Evolutionary conservation across 1,140 invertebrate species (phyloP), one percentile per base, ranked within the genome.

Genomic region (Battus philenor): DNA sequence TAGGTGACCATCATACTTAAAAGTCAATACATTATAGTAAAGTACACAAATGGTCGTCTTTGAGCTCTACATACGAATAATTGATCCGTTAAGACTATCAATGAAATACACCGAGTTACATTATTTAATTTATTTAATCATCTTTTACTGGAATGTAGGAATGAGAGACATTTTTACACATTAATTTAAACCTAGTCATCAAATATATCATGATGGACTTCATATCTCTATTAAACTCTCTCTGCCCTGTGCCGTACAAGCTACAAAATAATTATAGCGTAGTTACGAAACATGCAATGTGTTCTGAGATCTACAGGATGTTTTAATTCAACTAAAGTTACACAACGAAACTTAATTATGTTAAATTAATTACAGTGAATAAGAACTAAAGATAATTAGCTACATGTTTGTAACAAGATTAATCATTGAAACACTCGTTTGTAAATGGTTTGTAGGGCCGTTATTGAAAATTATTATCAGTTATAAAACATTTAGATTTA

Each of bases 61-160:
- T 26, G 47, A 47, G 38, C 9, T 49, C 59, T 78, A 78, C 75
- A 72, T 81, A 81, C 77, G 65, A 77, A 68, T 76, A 78, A 75
- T 81, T 81, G 70, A 66, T 73, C 69, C 67, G 47, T 66, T 78
- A 76, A 59, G 47, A 54, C 44, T 61, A 72, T 64, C 50, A 57
- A 41, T 59, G 51, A 55, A 54, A 54, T 53, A 65, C 53, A 58
- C 39, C 49, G 63, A 62, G 55, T 65, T 47, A 54, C 44, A 22
- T 32, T 8, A 33, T 44, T 43, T 44, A 47, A 10, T 55, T 49
- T 54, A 36, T 36, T 11, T 36, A 36, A 36, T 24, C 18, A 30
- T 50, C 51, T 43, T 58, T n/a, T 54, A 57, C 47, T 70, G 67
- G 67, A 73, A 73, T 73, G 69, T 73, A 65, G 54, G 58, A 59